These are phyloP conservation scores for Spilogale gracilis DNA, from an alignment of 2,113 vertebrate species.

Conservation along the genomic window DNA sequence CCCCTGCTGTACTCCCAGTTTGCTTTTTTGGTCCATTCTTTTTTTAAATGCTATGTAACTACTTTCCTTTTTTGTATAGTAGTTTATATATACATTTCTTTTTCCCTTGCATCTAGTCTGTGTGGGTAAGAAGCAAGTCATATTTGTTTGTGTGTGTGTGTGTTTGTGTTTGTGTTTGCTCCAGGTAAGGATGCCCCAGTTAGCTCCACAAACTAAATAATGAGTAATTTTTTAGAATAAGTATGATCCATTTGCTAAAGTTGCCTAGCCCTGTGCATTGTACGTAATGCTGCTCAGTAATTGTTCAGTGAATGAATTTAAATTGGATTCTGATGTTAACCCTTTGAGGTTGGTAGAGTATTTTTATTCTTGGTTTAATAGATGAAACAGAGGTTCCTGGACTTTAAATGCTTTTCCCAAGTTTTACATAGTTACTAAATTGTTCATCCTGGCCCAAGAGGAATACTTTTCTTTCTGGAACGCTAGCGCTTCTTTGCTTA, in stretches of 20 bases:
- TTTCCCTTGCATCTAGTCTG: background rate
- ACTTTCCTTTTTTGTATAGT: background rate
- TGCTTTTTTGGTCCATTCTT: background rate
- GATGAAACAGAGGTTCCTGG: background rate
- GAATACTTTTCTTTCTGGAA: background rate
- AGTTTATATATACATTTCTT: background rate
- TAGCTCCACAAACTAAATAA: background rate
- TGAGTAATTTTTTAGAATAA: background rate
- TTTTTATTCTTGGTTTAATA: background rate
- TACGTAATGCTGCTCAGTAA: background rate
- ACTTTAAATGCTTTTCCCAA: background rate
- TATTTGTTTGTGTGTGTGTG: conserved; percentile 1
- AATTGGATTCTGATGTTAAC: conserved; percentile 3
- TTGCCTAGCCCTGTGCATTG: background rate
- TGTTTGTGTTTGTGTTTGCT: background rate
- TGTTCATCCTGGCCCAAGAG: background rate
- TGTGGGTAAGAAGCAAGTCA: background rate
- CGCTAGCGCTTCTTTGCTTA: background rate
- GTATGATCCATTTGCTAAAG: conserved; percentile 1
- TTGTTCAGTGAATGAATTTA: conserved; percentile 45
- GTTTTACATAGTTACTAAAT: conserved; percentile 14
- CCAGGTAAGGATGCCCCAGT: background rate
- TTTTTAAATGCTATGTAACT: background rate
- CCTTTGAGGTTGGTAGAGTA: background rate
- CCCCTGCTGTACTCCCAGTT: background rate